Base-by-base conservation (phyloP, 2,113 vertebrate species). In the Motacilla alba region DNA sequence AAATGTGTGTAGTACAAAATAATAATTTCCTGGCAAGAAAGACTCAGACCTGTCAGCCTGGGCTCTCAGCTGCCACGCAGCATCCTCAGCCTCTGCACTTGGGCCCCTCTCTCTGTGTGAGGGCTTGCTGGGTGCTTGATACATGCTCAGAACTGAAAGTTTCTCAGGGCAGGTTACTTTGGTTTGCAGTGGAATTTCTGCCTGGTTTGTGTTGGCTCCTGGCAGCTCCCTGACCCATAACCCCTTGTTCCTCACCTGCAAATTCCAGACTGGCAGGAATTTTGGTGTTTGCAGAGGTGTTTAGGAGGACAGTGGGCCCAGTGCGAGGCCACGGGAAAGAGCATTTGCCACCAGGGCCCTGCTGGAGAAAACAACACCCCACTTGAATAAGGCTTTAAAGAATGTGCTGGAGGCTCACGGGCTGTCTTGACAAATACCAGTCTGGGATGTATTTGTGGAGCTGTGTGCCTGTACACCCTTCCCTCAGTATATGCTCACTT, bases 401-500 rank as follows among this genome's bases (percentile, higher is more conserved):
- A 39, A 44, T 12, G 43, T 62, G 69, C 53, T 79, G 41, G 49
- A 83, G 74, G 67, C 78, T 66, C 59, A 12, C 17, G 66, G 69
- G 50, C 16, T 91, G 50, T 41, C 76, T 84, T 74, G 46, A 62
- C 60, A 79, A 94, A 49, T 12, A 24, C 31, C 39, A 59, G 72
- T 50, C 50, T 67, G 58, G 53, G 50, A 3, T 52, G 6, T 83
- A 80, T 93, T 78, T 84, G 60, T 86, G 88, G 78, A 87, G 31
- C 63, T 30, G 39, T 69, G 85, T 78, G 93, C 83, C 66, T 75
- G 9, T 47, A 86, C 81, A 83, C 69, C 76, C 62, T 58, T 74
- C 53, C 78, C 75, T 67, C 63, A 49, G 26, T 81, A 10, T 9
- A 6, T 13, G 43, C 67, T 95, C 41, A n/a, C 60, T 75, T 96